Evolutionary conservation across 2,113 vertebrate species (phyloP).

Genomic region (Paramormyrops kingsleyae): DNA sequence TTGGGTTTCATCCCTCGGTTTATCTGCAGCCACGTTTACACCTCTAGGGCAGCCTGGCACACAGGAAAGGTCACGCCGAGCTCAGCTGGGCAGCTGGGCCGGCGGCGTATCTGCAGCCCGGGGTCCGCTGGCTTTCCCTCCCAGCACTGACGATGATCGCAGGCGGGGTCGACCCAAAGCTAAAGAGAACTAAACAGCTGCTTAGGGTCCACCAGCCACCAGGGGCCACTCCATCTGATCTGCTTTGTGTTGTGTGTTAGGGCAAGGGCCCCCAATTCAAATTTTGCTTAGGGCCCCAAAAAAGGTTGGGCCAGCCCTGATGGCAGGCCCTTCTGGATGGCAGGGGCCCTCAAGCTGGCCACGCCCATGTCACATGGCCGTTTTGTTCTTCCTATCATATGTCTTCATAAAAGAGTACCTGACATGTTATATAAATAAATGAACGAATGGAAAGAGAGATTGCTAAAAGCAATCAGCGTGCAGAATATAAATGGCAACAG

Average conservation of each 20-base stretch:
- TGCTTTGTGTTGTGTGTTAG: background rate
- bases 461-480: background rate
- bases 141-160: background rate
- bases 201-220: background rate
- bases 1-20: background rate
- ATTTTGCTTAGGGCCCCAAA: background rate
- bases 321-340: background rate
- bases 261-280: background rate
- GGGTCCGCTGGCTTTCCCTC: background rate
- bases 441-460: background rate
- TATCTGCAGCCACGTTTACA: background rate
- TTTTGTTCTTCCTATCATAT: slow-evolving; percentile 1
- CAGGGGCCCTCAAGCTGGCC: background rate
- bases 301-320: background rate
- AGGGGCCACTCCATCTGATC: background rate
- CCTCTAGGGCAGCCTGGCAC: background rate
- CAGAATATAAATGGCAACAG: background rate
- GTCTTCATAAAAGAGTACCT: slow-evolving; percentile 8
- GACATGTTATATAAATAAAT: background rate
- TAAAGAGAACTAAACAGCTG: background rate
- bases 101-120: background rate
- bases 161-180: background rate
- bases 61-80: background rate
- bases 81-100: background rate
- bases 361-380: background rate